Evolutionary conservation across 2,797 vertebrate genomes (phyloP), one percentile per base, ranked within the genome.

Genomic region (Aldrovandia affinis): DNA sequence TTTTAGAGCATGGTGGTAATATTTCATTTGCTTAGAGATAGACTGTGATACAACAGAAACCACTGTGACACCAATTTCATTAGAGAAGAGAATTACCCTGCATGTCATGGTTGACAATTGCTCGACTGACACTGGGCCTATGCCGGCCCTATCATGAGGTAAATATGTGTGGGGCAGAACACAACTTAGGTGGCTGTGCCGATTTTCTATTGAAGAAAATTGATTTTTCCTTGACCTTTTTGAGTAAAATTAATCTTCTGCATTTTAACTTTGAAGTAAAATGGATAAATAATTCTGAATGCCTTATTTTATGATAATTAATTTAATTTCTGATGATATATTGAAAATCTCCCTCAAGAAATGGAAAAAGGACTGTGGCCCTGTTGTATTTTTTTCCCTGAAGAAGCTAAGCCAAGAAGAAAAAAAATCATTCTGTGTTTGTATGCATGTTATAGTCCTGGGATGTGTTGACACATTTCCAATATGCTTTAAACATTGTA

Each of bases 391-490:
- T 73, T 42, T 33, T 33, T 47, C 47, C n/a, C 25, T 77, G 22
- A 44, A 14, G 39, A 25, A 44, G 15, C 22, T 39, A 73, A 39
- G 33, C 36, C 68, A 44, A 47, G 42, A 47, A 47, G 22, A 42
- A 36, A 36, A 4, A 68, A 36, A 36, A 36, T 10, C 30, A 36
- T 79, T 57, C 80, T 54, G 6, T 68, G 63, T n/a, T 86, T 87
- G 88, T 90, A 85, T 88, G 85, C 87, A 84, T 83, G 83, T 87
- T 86, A 82, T 75, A 80, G 75, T 85, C 84, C 84, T 61, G 54
- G 78, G 86, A 86, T 87, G 89, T 87, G 86, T 86, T 90, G 86
- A 88, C 86, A 87, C 84, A 84, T 83, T 85, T 88, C 84, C 81
- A 86, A 86, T 82, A 87, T 82, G 81, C 81, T 83, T 86, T n/a